Percentiles rank a stretch among this genome's conserved stretches.
Conservation (phyloP, 2,888 invertebrate species). For the Eumacrocentrus americanus region DNA sequence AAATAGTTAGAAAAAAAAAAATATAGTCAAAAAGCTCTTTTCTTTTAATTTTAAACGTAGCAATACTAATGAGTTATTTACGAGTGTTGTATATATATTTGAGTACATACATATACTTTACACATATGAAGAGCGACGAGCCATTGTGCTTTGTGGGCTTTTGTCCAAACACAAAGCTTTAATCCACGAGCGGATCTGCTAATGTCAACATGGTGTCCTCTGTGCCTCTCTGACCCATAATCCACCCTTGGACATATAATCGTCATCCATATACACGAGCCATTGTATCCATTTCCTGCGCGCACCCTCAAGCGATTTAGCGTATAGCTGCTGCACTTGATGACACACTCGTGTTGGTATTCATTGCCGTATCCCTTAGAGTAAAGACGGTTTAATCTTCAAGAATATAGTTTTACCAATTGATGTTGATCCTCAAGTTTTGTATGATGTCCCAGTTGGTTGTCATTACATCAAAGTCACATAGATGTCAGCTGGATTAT, state of each 20-base stretch:
- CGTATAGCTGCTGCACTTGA: constrained; percentile 16
- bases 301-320: too few species aligned
- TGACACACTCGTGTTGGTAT: background rate
- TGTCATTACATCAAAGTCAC: background rate
- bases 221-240: constrained; percentile 37
- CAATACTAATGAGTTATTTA: constrained; percentile 23
- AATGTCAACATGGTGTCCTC: constrained; percentile 56
- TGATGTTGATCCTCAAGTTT: background rate
- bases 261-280: background rate
- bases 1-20: background rate
- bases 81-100: constrained; percentile 47
- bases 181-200: constrained; percentile 59
- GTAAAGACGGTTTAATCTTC: background rate
- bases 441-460: background rate
- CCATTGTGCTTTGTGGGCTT: constrained; percentile 49
- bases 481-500: background rate
- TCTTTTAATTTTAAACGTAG: background rate
- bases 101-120: constrained; percentile 27
- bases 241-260: background rate
- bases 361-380: background rate
- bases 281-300: background rate
- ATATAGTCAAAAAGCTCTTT: background rate
- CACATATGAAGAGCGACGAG: too few species aligned
- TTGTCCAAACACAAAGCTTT: constrained; percentile 57
- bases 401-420: background rate